phyloP scores from a whole-genome alignment of 1,140 invertebrate species.

The Euschistus heros region DNA sequence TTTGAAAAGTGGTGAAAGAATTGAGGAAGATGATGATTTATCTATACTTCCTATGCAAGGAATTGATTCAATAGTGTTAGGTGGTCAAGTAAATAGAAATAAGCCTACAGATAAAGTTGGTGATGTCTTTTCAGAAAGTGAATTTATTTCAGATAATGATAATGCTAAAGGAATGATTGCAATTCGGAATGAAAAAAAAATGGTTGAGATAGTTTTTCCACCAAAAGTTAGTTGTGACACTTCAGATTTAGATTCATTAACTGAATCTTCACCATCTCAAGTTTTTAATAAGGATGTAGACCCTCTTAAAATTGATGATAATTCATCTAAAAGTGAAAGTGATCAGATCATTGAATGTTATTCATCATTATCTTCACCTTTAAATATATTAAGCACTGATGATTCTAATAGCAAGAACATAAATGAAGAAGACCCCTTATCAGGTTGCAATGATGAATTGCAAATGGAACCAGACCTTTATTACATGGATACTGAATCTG shows the following conservation, averaged over 20 bases:
- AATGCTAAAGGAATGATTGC: too few relatives aligned
- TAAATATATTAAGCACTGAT: slow-evolving; percentile 1
- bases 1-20: neutral
- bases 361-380: neutral
- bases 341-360: slow-evolving; percentile 9
- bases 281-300: slow-evolving; percentile 4
- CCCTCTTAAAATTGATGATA: slow-evolving; percentile 10
- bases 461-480: neutral
- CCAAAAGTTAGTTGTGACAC: neutral
- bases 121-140: too few relatives aligned
- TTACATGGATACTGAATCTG: slow-evolving; percentile 1
- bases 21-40: too few relatives aligned
- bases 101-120: too few relatives aligned
- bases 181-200: too few relatives aligned
- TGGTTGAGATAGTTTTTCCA: neutral
- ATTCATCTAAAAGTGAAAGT: slow-evolving; percentile 7
- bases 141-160: too few relatives aligned
- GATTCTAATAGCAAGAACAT: neutral
- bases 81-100: too few relatives aligned
- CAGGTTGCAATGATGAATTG: neutral
- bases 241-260: neutral
- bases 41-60: too few relatives aligned
- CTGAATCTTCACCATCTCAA: neutral
- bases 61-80: too few relatives aligned
- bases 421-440: neutral